These are phyloP conservation scores for Gobius niger DNA, from an alignment of 2,113 vertebrate species.

Conservation along the genomic window DNA sequence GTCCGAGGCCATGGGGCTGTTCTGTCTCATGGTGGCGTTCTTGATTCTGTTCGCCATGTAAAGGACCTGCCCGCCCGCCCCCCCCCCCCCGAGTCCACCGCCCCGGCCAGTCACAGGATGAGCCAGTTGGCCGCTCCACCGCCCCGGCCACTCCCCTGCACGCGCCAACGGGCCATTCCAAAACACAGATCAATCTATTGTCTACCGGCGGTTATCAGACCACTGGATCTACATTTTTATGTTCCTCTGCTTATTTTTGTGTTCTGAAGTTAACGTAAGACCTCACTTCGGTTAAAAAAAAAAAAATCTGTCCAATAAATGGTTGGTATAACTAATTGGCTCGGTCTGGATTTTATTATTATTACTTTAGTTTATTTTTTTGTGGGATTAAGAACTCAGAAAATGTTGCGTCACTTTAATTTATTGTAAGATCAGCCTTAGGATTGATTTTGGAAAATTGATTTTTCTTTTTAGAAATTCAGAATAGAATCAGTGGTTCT, in stretches of 20 bases:
- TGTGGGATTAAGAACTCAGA: too few species aligned
- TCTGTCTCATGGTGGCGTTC: slow-evolving; percentile 84
- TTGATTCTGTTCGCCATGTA: slow-evolving; percentile 83
- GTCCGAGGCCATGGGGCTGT: slow-evolving; percentile 82
- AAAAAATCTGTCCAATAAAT: slow-evolving; percentile 73
- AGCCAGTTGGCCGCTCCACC: too few species aligned
- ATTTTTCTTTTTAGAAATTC: too few species aligned
- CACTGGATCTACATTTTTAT: slow-evolving; percentile 58
- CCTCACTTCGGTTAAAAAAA: slow-evolving; percentile 51
- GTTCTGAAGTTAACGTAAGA: slow-evolving; percentile 68
- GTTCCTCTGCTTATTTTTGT: slow-evolving; percentile 60
- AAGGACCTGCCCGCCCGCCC: slow-evolving; percentile 14
- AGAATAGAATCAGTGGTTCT: too few species aligned
- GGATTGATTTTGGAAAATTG: too few species aligned
- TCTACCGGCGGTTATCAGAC: slow-evolving; percentile 25
- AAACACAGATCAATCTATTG: slow-evolving; percentile 38
- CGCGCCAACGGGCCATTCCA: slow-evolving; percentile 69
- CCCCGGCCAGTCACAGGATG: not conserved
- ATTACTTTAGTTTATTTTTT: too few species aligned
- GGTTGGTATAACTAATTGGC: slow-evolving; percentile 60
- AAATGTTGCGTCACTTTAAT: too few species aligned
- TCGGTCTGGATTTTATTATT: not conserved
- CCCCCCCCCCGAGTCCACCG: not conserved
- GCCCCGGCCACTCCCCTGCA: slow-evolving; percentile 16
- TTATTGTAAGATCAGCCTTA: too few species aligned